phyloP scores from a whole-genome alignment of 2,888 invertebrate genomes.

The Eilema depressum region DNA sequence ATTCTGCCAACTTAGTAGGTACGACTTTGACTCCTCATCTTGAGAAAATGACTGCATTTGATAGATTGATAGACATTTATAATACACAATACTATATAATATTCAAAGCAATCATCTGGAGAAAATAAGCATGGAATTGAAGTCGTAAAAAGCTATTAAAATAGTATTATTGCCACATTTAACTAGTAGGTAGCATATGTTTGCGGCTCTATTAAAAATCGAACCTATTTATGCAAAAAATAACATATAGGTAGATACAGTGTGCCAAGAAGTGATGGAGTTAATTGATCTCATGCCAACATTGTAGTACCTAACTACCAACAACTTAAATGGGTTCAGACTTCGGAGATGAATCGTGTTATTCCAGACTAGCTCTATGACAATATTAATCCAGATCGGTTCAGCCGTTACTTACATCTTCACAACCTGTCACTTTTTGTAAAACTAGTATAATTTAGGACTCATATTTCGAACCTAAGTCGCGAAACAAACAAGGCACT shows the following conservation, averaged over 20 bases:
- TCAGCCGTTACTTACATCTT: neutral
- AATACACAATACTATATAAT: neutral
- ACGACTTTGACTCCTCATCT: neutral
- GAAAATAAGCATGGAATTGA: conserved; percentile 1
- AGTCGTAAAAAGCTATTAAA: neutral
- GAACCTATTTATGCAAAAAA: neutral
- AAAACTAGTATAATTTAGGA: no score
- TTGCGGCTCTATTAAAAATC: neutral
- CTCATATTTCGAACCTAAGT: no score
- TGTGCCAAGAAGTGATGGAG: neutral
- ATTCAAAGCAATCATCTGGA: neutral
- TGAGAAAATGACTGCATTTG: neutral
- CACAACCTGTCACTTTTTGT: neutral
- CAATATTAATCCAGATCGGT: neutral
- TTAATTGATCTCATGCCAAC: neutral
- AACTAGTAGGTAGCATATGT: no score
- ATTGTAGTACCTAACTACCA: no score
- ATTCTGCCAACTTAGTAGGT: neutral
- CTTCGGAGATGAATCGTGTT: no score
- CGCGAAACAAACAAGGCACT: no score
- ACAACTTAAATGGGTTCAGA: no score
- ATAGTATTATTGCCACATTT: neutral
- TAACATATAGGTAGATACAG: neutral
- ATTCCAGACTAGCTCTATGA: neutral
- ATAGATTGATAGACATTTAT: neutral